Percentiles rank a stretch among this genome's conserved stretches.
Evolutionary conservation across 2,888 invertebrate genomes (phyloP).

Genomic region (Aphidius colemani): DNA sequence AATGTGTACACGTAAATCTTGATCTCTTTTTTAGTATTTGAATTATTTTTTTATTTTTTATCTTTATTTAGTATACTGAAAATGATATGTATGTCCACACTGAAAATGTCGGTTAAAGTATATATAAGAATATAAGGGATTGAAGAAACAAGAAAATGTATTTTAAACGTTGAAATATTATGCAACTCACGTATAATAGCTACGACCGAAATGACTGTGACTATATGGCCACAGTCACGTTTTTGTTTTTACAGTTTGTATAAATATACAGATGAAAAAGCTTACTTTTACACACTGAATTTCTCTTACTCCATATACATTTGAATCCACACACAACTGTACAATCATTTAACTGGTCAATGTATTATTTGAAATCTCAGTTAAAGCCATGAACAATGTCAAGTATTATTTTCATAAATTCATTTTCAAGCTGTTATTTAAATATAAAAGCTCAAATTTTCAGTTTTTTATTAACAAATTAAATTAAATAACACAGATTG

Average conservation of each 20-base stretch:
- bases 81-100: constrained; percentile 8
- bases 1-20: too few species aligned
- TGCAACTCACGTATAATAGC: constrained; percentile 33
- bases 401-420: too few species aligned
- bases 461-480: too few species aligned
- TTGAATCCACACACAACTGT: constrained; percentile 8
- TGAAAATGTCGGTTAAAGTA: constrained; percentile 20
- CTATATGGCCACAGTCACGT: constrained; percentile 22
- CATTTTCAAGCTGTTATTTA: not conserved
- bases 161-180: not conserved
- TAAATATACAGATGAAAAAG: not conserved
- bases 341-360: constrained; percentile 14
- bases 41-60: too few species aligned
- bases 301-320: not conserved
- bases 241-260: constrained; percentile 15
- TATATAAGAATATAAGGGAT: too few species aligned
- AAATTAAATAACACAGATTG: too few species aligned
- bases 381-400: not conserved
- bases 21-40: too few species aligned
- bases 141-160: constrained; percentile 1
- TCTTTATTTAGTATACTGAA: not conserved
- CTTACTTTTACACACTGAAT: not conserved
- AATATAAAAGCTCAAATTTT: too few species aligned
- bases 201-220: constrained; percentile 12
- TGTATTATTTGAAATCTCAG: constrained; percentile 31